Evolutionary conservation across 2,113 vertebrate species (phyloP), one percentile per base, ranked within the genome.

Genomic region (Coreoperca whiteheadi): DNA sequence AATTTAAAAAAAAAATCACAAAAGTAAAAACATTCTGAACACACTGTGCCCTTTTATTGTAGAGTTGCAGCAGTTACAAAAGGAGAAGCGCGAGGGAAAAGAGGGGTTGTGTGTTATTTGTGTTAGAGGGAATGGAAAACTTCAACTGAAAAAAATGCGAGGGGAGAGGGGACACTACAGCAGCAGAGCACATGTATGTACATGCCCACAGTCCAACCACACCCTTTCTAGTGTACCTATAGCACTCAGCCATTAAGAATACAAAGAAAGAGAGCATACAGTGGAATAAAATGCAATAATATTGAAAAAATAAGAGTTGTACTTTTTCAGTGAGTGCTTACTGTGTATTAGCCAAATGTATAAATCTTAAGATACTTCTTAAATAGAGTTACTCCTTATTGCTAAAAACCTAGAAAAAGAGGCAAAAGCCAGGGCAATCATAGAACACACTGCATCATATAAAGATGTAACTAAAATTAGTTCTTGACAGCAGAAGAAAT

Each of bases 131-230:
- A 65, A 77, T 67, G 71, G 48, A 88, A 85, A 87, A 68, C 2
- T 54, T 77, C 0, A 67, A 48, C 34, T 70, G 28, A 54, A 54
- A 61, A 70, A 56, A 30, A 70, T 43, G 66, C n/a, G 37, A 30
- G 23, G 18, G 0, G 28, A 46, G 25, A 74, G 30, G 30, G 10
- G 56, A 39, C 28, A 10, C 20, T 41, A 20, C 1, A 71, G 25
- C 34, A 61, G 12, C 28, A 64, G n/a, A 83, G 30, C 4, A 53
- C 63, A 34, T 0, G 86, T 72, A 6, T 79, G 77, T 64, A 50
- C 75, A 76, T 67, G 77, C 37, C 68, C 37, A 75, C 63, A 71
- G 30, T 30, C 65, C 72, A 63, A 16, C 81, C 87, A 85, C 86
- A 82, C 88, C 87, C 81, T 82, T 25, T 21, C 15, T 7, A 57